Conservation (phyloP, 2,888 invertebrate species). For the Drosophila infuscata region DNA sequence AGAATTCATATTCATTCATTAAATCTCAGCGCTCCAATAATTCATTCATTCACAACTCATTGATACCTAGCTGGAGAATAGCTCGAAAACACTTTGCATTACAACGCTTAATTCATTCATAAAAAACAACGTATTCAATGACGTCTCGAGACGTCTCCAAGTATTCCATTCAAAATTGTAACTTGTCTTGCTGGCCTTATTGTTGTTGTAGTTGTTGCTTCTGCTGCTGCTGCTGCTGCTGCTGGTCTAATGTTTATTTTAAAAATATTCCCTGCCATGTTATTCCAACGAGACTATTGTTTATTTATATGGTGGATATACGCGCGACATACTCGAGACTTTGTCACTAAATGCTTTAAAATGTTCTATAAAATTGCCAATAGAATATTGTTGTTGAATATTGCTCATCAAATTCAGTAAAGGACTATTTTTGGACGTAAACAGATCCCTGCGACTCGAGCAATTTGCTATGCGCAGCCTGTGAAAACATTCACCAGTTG, state of each 20-base stretch:
- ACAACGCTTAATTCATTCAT: conserved; percentile 55
- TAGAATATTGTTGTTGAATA: conserved; percentile 27
- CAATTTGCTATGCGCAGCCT: conserved; percentile 58
- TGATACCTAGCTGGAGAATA: conserved; percentile 38
- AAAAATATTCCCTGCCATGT: conserved; percentile 75
- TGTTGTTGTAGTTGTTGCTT: conserved; percentile 18
- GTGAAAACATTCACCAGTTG: conserved; percentile 63
- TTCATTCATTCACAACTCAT: conserved; percentile 18
- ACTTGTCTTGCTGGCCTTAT: conserved; percentile 32
- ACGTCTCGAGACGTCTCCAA: conserved; percentile 25
- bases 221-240: conserved; percentile 37
- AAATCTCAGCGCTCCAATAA: neutral
- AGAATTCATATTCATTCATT: neutral
- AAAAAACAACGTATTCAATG: conserved; percentile 44
- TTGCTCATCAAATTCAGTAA: conserved; percentile 4
- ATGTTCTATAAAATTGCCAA: conserved; percentile 37
- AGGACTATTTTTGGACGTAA: neutral
- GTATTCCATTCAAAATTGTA: conserved; percentile 55
- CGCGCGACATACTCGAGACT: conserved; percentile 72
- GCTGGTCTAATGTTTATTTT: conserved; percentile 75
- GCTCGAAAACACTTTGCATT: conserved; percentile 36
- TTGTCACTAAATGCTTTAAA: conserved; percentile 38
- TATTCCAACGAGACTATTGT: conserved; percentile 76
- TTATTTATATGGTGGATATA: conserved; percentile 66
- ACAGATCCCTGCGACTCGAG: conserved; percentile 2